These are phyloP conservation scores for Protophormia terraenovae DNA, from an alignment of 2,888 invertebrate species.

Conservation along the genomic window DNA sequence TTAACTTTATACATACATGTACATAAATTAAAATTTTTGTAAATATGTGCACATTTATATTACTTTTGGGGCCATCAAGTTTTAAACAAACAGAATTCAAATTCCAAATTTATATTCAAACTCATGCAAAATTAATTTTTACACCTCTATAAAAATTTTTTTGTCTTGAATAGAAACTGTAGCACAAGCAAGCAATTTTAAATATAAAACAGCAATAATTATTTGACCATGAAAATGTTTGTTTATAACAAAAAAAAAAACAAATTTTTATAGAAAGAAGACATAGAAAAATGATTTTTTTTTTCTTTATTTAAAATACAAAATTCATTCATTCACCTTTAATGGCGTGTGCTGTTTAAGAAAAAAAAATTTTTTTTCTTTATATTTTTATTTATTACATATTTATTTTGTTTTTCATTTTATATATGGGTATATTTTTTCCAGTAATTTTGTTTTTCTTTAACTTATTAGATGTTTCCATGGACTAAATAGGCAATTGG, in stretches of 20 bases:
- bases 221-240: slow-evolving; percentile 53
- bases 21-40: not conserved
- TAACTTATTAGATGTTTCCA: not conserved
- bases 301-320: not conserved
- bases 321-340: slow-evolving; percentile 47
- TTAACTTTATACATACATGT: too few relatives aligned
- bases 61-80: not conserved
- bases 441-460: not conserved
- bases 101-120: slow-evolving; percentile 18
- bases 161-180: not conserved
- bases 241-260: too few relatives aligned
- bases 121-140: slow-evolving; percentile 21
- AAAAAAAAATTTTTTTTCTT: not conserved
- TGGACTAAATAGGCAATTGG: not conserved
- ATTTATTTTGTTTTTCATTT: not conserved
- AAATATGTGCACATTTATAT: not conserved
- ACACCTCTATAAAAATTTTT: not conserved
- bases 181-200: not conserved
- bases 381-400: not conserved
- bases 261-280: slow-evolving; percentile 21
- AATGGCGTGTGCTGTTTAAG: slow-evolving; percentile 28
- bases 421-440: not conserved
- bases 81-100: not conserved
- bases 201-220: too few relatives aligned
- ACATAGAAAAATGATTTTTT: not conserved